Percentiles rank a stretch among this genome's conserved stretches.
Evolutionary conservation across 2,888 invertebrate species (phyloP).

Genomic region (Lasioglossum malachurum): DNA sequence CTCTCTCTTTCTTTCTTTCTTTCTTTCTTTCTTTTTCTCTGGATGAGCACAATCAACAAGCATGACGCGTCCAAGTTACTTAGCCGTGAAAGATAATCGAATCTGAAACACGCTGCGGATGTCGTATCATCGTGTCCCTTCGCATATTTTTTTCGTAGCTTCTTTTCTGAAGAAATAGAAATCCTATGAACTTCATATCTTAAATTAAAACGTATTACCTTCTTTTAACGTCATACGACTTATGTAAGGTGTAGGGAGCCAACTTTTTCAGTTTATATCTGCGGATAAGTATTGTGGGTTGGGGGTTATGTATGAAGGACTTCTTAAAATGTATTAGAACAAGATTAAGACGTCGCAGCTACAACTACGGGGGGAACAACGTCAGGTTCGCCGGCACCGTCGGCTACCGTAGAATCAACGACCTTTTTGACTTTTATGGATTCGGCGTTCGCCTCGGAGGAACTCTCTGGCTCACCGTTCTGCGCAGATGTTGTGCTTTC

Average conservation of each 20-base stretch:
- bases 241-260: constrained; percentile 74
- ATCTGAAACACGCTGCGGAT: constrained; percentile 78
- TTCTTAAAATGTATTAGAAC: constrained; percentile 76
- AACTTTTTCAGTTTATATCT: constrained; percentile 79
- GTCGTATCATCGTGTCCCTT: constrained; percentile 72
- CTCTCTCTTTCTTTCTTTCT: not conserved
- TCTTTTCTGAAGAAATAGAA: constrained; percentile 74
- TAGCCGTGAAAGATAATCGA: constrained; percentile 76
- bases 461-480: constrained; percentile 79
- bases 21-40: not conserved
- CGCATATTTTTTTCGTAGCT: constrained; percentile 60
- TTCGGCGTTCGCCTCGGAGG: constrained; percentile 72
- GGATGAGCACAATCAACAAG: constrained; percentile 31
- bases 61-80: constrained; percentile 36
- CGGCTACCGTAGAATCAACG: constrained; percentile 80
- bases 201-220: constrained; percentile 79
- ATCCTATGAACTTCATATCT: constrained; percentile 79
- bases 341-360: constrained; percentile 84
- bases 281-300: constrained; percentile 81
- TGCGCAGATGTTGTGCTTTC: constrained; percentile 72
- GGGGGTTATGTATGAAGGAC: constrained; percentile 80
- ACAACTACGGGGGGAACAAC: constrained; percentile 83
- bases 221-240: constrained; percentile 80
- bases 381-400: constrained; percentile 82
- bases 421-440: constrained; percentile 83